Evolutionary conservation across 1,140 invertebrate species (phyloP), one percentile per base, ranked within the genome.

Genomic region (Ruditapes philippinarum): DNA sequence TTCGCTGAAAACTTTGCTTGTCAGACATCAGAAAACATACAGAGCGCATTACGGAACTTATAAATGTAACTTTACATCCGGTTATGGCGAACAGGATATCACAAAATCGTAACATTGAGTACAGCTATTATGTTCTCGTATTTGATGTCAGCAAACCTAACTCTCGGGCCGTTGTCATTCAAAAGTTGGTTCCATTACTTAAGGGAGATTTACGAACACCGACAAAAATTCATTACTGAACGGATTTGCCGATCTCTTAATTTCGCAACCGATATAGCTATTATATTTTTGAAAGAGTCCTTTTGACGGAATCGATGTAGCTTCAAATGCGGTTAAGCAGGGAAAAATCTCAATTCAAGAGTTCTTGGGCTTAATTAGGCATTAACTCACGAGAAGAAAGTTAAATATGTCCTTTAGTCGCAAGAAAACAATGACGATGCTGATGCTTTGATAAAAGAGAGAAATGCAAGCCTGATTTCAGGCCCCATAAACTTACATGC

Each of bases 1-100:
- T 91, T 89, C 42, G 86, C 90, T 19, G 90, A 91, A 62, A 91
- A 80, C 51, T 91, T 51, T 60, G 33, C n/a, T 22, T 89, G 73
- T 70, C 89, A 57, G 38, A 65, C 12, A 19, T 62, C 74, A 45
- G 82, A 91, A 49, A 82, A 89, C 62, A 79, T 91, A 49, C 82
- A 91, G 54, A 81, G 74, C 22, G 88, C 90, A 19, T 83, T 90
- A 57, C 90, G 70, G 68, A 87, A 85, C 82, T 70, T 65, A 57
- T 76, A 45, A 22, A 57, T 0, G 0, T 78, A 87, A 17, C 86
- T 88, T 14, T 90, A 45, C 88, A 90, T 51, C 78, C 81, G 38
- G 49, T 51, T 17, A 74, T 89, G 22, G 65, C 28, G 19, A 70
- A 87, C 57, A 60, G 25, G 11, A 84, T 70, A 49, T 49, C 38